phyloP scores from a whole-genome alignment of 2,888 invertebrate genomes.

The Ornithoptera priamus region DNA sequence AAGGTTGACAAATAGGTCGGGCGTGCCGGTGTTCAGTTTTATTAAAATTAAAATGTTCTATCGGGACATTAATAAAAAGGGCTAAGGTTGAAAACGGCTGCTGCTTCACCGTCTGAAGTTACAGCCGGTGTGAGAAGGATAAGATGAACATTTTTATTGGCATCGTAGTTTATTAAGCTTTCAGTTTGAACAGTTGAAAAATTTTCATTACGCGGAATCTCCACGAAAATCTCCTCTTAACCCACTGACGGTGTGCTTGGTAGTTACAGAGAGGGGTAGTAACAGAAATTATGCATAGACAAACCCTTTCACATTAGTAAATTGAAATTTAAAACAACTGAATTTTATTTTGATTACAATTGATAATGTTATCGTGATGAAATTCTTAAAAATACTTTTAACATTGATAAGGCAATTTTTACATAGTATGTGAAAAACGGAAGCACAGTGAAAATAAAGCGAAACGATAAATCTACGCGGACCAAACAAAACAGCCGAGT shows the following conservation, averaged over 20 bases:
- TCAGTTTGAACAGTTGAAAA: not conserved
- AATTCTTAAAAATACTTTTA: too few species aligned
- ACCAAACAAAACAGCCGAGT: conserved; percentile 55
- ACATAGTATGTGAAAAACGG: conserved; percentile 44
- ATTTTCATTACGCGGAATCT: not conserved
- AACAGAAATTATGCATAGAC: too few species aligned
- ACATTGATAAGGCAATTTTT: conserved; percentile 31
- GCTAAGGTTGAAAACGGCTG: conserved; percentile 65
- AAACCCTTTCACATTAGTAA: too few species aligned
- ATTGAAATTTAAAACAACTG: too few species aligned
- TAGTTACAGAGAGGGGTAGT: too few species aligned
- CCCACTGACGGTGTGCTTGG: too few species aligned
- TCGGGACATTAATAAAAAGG: conserved; percentile 71
- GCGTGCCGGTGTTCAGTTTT: conserved; percentile 78
- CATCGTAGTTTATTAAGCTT: conserved; percentile 60
- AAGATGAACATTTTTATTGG: conserved; percentile 75
- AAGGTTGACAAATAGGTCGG: conserved; percentile 79
- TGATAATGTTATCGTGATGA: too few species aligned
- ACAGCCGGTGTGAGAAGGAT: conserved; percentile 67
- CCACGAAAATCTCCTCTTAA: too few species aligned
- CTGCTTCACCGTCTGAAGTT: conserved; percentile 56
- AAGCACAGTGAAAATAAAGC: conserved; percentile 55
- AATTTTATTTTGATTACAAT: too few species aligned
- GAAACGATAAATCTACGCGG: conserved; percentile 63
- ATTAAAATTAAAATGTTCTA: conserved; percentile 78